Percentiles rank a stretch among this genome's conserved stretches.
Evolutionary conservation across 2,797 vertebrate species (phyloP).

Genomic region (Glyptemys insculpta): DNA sequence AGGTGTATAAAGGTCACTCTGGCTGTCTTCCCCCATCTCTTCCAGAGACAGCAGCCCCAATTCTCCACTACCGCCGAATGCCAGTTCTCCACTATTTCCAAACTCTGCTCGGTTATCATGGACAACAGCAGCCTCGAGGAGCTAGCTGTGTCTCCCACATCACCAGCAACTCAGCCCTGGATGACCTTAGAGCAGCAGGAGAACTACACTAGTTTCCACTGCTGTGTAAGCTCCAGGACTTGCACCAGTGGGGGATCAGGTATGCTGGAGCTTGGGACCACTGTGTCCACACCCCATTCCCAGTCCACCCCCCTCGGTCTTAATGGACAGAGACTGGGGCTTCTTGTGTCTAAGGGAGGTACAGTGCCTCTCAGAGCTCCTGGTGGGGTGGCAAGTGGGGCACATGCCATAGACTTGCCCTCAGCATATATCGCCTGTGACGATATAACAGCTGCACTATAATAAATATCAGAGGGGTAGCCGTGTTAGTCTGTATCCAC

Average conservation of each 20-base stretch:
- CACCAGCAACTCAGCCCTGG: not conserved
- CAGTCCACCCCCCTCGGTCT: too few species aligned
- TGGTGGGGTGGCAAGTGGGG: fast-evolving
- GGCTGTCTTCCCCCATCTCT: fast-evolving
- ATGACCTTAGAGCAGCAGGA: not conserved
- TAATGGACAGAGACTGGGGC: not conserved
- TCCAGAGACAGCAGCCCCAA: not conserved
- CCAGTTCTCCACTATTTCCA: not conserved
- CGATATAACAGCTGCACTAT: not conserved
- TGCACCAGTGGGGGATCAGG: not conserved
- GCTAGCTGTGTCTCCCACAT: not conserved
- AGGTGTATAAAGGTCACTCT: fast-evolving
- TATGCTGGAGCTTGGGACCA: not conserved
- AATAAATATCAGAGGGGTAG: not conserved
- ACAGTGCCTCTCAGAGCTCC: not conserved
- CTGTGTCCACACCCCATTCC: fast-evolving
- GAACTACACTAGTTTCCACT: not conserved
- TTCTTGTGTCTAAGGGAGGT: not conserved
- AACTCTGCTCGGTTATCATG: not conserved
- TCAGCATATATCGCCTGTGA: fast-evolving
- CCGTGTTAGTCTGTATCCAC: too few species aligned
- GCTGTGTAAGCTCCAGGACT: not conserved
- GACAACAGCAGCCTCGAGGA: not conserved
- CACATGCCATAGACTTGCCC: not conserved
- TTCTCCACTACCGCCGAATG: not conserved